phyloP scores from a whole-genome alignment of 2,888 invertebrate genomes.

The Archips crataeganus region DNA sequence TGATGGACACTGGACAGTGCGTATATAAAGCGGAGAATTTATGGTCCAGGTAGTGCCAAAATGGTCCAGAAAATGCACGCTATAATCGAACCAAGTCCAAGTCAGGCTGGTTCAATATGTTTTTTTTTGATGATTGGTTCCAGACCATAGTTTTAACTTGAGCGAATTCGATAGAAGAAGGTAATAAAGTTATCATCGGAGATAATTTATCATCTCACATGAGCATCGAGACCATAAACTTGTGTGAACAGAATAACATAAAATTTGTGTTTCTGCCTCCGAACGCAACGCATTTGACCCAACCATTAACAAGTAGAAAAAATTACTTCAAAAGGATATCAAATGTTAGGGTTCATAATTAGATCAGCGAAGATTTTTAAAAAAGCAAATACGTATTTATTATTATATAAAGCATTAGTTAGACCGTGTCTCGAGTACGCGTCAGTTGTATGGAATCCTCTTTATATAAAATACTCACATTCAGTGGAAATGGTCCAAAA shows the following conservation, averaged over 20 bases:
- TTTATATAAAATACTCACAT: too few relatives aligned
- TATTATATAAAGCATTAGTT: too few relatives aligned
- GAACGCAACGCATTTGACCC: constrained; percentile 25
- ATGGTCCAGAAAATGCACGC: not conserved
- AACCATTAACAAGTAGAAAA: too few relatives aligned
- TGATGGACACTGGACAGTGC: constrained; percentile 5
- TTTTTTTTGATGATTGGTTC: constrained; percentile 4
- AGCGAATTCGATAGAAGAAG: not conserved
- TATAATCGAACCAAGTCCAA: constrained; percentile 13
- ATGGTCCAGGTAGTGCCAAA: not conserved
- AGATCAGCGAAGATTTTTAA: too few relatives aligned
- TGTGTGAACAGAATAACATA: constrained; percentile 17
- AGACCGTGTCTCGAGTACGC: too few relatives aligned
- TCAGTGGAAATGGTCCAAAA: too few relatives aligned
- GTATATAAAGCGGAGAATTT: constrained; percentile 12
- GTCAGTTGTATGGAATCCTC: too few relatives aligned
- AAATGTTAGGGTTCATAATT: too few relatives aligned
- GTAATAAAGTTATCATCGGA: constrained; percentile 2
- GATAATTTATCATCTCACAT: constrained; percentile 12
- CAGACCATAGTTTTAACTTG: not conserved
- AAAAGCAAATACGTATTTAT: too few relatives aligned
- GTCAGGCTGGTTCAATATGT: not conserved
- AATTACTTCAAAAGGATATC: too few relatives aligned
- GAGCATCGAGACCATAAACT: constrained; percentile 1
- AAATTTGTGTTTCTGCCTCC: constrained; percentile 22